These are phyloP conservation scores for Chelmon rostratus DNA, from an alignment of 2,797 vertebrate species.

Conservation along the genomic window DNA sequence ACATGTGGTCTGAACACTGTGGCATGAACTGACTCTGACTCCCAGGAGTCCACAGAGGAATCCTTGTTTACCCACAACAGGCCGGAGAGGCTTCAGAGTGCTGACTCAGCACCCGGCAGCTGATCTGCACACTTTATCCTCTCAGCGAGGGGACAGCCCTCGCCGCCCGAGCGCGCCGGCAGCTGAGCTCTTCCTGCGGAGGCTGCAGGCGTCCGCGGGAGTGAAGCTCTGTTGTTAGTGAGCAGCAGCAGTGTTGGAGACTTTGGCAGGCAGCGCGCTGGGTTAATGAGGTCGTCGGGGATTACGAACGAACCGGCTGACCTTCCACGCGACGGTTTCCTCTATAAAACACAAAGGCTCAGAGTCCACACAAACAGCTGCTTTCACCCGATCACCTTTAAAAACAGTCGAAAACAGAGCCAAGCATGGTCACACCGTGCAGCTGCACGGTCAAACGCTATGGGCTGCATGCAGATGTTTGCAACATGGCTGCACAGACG, in stretches of 20 bases:
- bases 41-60: slow-evolving; percentile 33
- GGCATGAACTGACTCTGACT: background rate
- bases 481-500: background rate
- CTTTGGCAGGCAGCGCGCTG: background rate
- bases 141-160: slow-evolving; percentile 9
- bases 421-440: no score
- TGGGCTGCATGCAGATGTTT: background rate
- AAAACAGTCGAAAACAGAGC: no score
- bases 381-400: no score
- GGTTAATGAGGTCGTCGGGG: slow-evolving; percentile 45
- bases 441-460: background rate
- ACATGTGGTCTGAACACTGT: slow-evolving; percentile 19
- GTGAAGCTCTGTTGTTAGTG: background rate
- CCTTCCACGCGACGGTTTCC: slow-evolving; percentile 14
- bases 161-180: slow-evolving; percentile 32
- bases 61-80: slow-evolving; percentile 60
- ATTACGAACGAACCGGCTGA: slow-evolving; percentile 29
- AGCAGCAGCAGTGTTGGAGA: background rate
- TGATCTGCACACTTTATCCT: slow-evolving; percentile 42
- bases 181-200: slow-evolving; percentile 35
- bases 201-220: slow-evolving; percentile 15
- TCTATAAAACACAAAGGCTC: slow-evolving; percentile 12
- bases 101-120: slow-evolving; percentile 64
- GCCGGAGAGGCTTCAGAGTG: slow-evolving; percentile 28
- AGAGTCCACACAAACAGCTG: slow-evolving; percentile 5